Conservation (phyloP, 1,140 invertebrate species). For the Lanistes nyassanus region DNA sequence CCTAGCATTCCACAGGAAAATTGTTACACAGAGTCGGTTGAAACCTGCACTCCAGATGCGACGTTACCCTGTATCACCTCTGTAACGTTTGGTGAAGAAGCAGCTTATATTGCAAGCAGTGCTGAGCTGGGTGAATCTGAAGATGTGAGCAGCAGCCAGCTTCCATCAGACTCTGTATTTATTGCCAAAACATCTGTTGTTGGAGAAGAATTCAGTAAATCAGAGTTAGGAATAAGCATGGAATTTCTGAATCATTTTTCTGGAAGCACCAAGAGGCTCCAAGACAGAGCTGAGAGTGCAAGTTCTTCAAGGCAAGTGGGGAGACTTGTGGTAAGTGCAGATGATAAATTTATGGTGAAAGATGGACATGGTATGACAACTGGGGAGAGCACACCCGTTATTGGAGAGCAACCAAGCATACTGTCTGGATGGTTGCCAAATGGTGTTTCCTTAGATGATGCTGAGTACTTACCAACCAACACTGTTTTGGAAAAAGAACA, state of each 20-base stretch:
- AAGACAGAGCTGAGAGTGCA: background rate
- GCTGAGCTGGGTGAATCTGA: background rate
- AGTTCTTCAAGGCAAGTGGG: background rate
- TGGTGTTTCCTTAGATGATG: no score
- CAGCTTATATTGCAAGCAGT: background rate
- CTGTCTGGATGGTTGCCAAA: no score
- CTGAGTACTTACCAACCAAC: no score
- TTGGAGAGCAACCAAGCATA: no score
- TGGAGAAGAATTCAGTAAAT: no score
- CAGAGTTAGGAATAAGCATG: no score
- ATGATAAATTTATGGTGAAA: no score
- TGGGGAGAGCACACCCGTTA: no score
- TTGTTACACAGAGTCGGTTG: no score
- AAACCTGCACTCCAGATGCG: background rate
- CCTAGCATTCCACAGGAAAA: background rate
- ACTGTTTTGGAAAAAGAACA: no score
- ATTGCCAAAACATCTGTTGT: background rate
- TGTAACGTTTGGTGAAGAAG: slow-evolving; percentile 4
- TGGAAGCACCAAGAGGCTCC: background rate
- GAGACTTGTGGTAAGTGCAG: no score
- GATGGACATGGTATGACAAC: no score
- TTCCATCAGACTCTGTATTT: background rate
- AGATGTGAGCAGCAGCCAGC: background rate
- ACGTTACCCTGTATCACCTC: slow-evolving; percentile 4
- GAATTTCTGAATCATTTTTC: background rate